A percentile compares a stretch with the other conserved stretches of the same genome.
Conservation (phyloP, 2,113 vertebrate species). For the Perognathus longimembris region DNA sequence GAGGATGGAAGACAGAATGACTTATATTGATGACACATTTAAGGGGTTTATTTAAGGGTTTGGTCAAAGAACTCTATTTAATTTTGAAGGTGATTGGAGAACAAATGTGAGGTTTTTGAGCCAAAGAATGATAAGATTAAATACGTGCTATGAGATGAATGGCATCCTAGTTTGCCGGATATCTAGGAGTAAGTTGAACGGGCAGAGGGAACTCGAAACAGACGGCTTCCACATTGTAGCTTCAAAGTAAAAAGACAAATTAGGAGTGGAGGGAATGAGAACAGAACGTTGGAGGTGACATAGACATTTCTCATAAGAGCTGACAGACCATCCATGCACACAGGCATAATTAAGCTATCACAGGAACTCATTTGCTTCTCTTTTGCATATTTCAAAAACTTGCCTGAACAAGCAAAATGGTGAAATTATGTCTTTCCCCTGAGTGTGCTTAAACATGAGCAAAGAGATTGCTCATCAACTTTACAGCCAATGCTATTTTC, state of each 20-base stretch:
- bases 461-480: slow-evolving; percentile 31
- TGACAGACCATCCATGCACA: neutral
- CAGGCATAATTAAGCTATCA: slow-evolving; percentile 59
- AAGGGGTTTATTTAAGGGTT: neutral
- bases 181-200: neutral
- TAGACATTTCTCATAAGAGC: slow-evolving; percentile 43
- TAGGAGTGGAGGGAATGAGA: neutral
- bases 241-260: slow-evolving; percentile 22
- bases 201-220: neutral
- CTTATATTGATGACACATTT: slow-evolving; percentile 51
- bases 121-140: slow-evolving; percentile 53
- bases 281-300: slow-evolving; percentile 44
- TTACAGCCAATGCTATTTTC: neutral
- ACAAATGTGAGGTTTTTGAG: neutral
- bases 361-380: slow-evolving; percentile 44
- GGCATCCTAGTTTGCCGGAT: neutral
- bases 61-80: slow-evolving; percentile 17
- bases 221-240: neutral
- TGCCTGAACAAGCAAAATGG: slow-evolving; percentile 58
- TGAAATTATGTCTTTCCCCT: neutral
- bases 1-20: neutral
- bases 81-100: slow-evolving; percentile 42
- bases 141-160: slow-evolving; percentile 35
- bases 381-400: slow-evolving; percentile 55
- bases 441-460: neutral